phyloP scores from a whole-genome alignment of 2,888 invertebrate genomes.

The Ectemnius continuus region DNA sequence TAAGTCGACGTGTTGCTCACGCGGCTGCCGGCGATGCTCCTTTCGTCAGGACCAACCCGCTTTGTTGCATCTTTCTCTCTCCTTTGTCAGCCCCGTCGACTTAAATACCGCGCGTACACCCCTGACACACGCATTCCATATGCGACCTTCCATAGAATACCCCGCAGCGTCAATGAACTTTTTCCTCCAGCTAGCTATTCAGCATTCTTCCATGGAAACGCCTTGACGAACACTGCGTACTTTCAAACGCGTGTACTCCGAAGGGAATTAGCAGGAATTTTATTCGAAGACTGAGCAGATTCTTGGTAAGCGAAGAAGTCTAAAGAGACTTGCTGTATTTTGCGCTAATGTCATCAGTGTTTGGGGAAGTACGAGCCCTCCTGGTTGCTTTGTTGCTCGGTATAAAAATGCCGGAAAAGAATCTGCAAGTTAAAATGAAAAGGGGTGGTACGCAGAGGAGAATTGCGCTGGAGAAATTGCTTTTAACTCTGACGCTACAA shows the following conservation, averaged over 20 bases:
- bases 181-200: slow-evolving; percentile 12
- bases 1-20: slow-evolving; percentile 66
- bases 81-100: slow-evolving; percentile 12
- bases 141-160: not conserved
- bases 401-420: not conserved
- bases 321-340: no score
- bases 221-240: no score
- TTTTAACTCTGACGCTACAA: not conserved
- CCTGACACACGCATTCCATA: slow-evolving; percentile 20
- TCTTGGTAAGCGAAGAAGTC: no score
- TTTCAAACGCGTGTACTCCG: no score
- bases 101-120: slow-evolving; percentile 10
- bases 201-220: not conserved
- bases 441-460: no score
- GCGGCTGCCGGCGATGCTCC: slow-evolving; percentile 52
- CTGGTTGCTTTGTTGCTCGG: not conserved
- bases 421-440: not conserved
- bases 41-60: slow-evolving; percentile 53
- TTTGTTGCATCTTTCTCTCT: slow-evolving; percentile 71
- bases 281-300: no score
- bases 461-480: not conserved
- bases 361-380: no score
- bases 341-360: no score
- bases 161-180: not conserved
- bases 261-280: no score